These are phyloP conservation scores for Epiblema foenella DNA, from an alignment of 2,888 invertebrate species.

Conservation along the genomic window DNA sequence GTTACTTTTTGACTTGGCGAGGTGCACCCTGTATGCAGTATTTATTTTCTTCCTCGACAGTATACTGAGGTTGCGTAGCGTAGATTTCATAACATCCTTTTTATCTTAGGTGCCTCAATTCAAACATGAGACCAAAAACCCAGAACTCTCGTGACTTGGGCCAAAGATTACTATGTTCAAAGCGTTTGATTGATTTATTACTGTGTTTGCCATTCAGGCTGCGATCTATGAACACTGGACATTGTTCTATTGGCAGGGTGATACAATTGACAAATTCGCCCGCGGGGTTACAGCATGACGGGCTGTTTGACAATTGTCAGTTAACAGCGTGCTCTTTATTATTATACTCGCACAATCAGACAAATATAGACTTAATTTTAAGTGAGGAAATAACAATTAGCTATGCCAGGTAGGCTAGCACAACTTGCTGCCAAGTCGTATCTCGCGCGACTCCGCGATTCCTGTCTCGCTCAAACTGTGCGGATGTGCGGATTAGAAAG, in stretches of 20 bases:
- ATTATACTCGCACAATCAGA: background rate
- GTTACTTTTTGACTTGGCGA: no score
- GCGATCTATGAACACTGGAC: slow-evolving; percentile 66
- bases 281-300: slow-evolving; percentile 16
- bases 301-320: slow-evolving; percentile 10
- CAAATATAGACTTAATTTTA: background rate
- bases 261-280: slow-evolving; percentile 33
- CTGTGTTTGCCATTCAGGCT: slow-evolving; percentile 67
- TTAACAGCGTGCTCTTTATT: background rate
- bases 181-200: slow-evolving; percentile 80
- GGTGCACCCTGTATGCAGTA: no score
- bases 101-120: no score
- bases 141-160: slow-evolving; percentile 48
- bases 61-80: no score
- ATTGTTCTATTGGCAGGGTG: slow-evolving; percentile 56
- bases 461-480: no score
- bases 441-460: no score
- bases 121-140: background rate
- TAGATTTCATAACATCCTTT: no score
- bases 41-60: no score
- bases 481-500: no score
- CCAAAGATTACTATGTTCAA: slow-evolving; percentile 58
- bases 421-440: no score
- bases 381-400: no score
- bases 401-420: no score